Evolutionary conservation across 2,113 vertebrate genomes (phyloP), one percentile per base, ranked within the genome.

Genomic region (Xenotilapia flavipinnis): DNA sequence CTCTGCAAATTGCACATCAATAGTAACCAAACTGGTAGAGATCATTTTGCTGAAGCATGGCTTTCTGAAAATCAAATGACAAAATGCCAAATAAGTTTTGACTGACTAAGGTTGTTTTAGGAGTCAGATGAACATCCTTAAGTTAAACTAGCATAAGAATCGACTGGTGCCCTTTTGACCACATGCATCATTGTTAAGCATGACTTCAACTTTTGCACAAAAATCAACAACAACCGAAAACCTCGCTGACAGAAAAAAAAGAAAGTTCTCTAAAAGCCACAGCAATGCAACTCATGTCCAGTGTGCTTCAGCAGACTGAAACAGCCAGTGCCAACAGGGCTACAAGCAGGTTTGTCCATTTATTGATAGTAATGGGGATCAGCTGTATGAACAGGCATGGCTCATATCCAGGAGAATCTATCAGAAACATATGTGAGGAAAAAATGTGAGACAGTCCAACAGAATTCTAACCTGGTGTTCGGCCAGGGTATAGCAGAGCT

Each of bases 371-470:
- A 86, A 90, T 93, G 14, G 40, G 60, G 53, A 75, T 82, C 85
- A 80, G 85, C 90, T 89, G 92, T 10, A 45, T 60, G 60, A 26
- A 10, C 65, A 84, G 89, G 83, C 70, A 86, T 65, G 91, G 88
- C 84, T 73, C 70, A 49, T 40, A 73, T 92, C 84, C 88, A 87
- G 33, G 62, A 62, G 82, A 40, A 54, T 84, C 51, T 86, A 92
- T 94, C 79, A 91, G 81, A 93, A 95, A 88, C 92, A 93, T 87
- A 91, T 93, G 92, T 47, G 81, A 79, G 54, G 65, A 85, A 82
- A 80, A 77, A 82, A 70, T n/a, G 73, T 2, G 21, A 88, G 81
- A 51, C 68, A 36, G 62, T 79, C 55, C 77, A 54, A 17, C 54
- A 49, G 17, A 82, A 65, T 77, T 82, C 56, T 87, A 85, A 87